Base-by-base conservation (phyloP, 1,140 invertebrate genomes). In the Rhagoletis pomonella region DNA sequence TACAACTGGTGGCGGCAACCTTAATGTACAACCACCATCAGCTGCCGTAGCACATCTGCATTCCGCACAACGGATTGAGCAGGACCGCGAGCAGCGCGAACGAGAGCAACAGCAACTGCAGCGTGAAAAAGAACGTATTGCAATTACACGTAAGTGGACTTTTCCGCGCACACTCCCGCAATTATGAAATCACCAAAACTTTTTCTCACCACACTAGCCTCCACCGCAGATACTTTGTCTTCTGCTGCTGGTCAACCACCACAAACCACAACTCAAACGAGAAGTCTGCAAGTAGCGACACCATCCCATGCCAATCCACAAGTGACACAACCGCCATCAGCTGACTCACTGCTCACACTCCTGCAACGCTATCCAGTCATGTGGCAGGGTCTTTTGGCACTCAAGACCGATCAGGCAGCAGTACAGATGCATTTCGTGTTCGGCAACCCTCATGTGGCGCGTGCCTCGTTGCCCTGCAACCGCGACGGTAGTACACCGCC, bases 371-470 rank as follows among this genome's bases (percentile, higher is more conserved):
- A 98, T 93, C 97, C 97, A 1, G 96, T 99, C 47, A 97, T 99
- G 96, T 99, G 98, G 98, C 97, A 99, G 94, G 98, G 98, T 1
- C 93, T 98, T 59, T 93, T 99, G 89, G 98, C 97, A 0, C 94
- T 99, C 58, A 99, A 99, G 93, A 99, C 98, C 93, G 98, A 99
- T 93, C 97, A 97, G 90, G 98, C 98, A 4, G 97, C 97, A 39
- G 98, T 99, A 10, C 98, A 99, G 94, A 99, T 99, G 98, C 98
- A 99, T 93, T 98, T 98, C 93, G 97, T 99, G 50, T 97, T 97
- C 89, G 99, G 99, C 17, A 99, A 98, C 95, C 96, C 96, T 1
- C 95, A 95, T 89, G 97, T 99, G 84, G 97, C 97, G 0, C 95
- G 95, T 59, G 96, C 96, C 87, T 97, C 97, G 89, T 93, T 98